Base-by-base conservation (phyloP, 2,888 invertebrate genomes). In the Cephonodes hylas region DNA sequence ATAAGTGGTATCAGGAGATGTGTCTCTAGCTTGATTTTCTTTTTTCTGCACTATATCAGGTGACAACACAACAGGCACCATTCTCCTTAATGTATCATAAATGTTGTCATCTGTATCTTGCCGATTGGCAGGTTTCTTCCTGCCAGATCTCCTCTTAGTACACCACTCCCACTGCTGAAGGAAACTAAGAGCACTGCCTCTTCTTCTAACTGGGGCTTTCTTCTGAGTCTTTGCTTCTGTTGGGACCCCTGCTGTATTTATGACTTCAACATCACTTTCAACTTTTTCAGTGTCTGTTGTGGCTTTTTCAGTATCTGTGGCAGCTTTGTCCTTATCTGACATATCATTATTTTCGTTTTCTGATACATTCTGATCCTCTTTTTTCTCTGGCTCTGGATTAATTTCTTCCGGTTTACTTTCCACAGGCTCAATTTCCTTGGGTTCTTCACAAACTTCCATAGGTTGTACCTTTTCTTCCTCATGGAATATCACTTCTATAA, bases 141-240 rank as follows among this genome's bases (percentile, higher is more conserved):
- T 78, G 0, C 86, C 86, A 10, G 93, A 93, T 65, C 93, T 91
- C 20, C 94, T 79, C 71, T 93, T 95, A 60, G 93, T 87, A 71
- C 96, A 96, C 96, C 96, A 96, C 59, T 96, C 95, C 96, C 96
- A 96, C 71, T 95, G 95, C 72, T 96, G 95, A 22, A 96, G 83
- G 71, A 95, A 95, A 58, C 95, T 95, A 13, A 96, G 86, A 31
- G 95, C 95, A 83, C 96, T 96, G 42, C 96, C 94, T 65, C 96
- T 91, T n/a, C 96, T 89, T 70, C 96, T 94, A 1, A 91, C 93
- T 8, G 93, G 85, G 46, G 86, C 84, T 71, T 93, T 93, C 63
- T 91, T 93, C 31, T 87, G 86, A 44, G 84, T 82, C 75, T 93
- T 94, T 53, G 76, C 70, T 18, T 89, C 89, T 13, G 81, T 79